Evolutionary conservation across 2,797 vertebrate species (phyloP), one percentile per base, ranked within the genome.

Genomic region (Hydrophis major): DNA sequence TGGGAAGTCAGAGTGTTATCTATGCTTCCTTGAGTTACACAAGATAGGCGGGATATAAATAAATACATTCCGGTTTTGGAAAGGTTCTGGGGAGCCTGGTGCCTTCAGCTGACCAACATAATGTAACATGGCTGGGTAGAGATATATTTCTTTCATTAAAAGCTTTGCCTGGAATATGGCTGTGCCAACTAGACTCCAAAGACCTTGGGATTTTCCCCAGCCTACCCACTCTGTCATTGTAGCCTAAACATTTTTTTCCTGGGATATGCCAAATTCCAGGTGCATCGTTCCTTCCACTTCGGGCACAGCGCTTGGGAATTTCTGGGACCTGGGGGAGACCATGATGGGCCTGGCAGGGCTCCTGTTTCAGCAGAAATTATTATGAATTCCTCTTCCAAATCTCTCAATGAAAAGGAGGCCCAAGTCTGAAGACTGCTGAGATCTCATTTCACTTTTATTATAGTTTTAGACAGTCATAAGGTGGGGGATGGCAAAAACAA

Each of bases 401-500:
- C 27, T 42, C 20, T 11, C 27, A 8, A 87, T 25, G 12, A n/a
- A 18, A 88, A 83, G 6, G 59, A 87, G 57, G 50, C n/a, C 92
- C 32, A 47, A 20, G 57, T 13, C 28, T 2, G 5, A 47, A 11
- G 7, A 42, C 1, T 8, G 11, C 56, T 89, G 25, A 25, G 90
- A 27, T 69, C 37, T 59, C 16, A 2, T 66, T 22, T 28, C 22
- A 50, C 18, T 66, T 94, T 94, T 94, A 94, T 92, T 93, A 47
- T 37, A 66, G 32, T 57, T 63, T 53, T 37, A 6, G 50, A 56
- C 86, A 63, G 25, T 61, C 25, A 2, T 7, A 32, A 63, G 50
- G 25, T 25, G 61, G 50, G 63, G n/a, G 50, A 37, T 14, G 50
- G 4, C 8, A 60, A 18, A 14, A 27, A 20, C 50, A 53, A 5